These are phyloP conservation scores for Perodicticus potto DNA, from an alignment of 2,797 vertebrate species.

Conservation along the genomic window DNA sequence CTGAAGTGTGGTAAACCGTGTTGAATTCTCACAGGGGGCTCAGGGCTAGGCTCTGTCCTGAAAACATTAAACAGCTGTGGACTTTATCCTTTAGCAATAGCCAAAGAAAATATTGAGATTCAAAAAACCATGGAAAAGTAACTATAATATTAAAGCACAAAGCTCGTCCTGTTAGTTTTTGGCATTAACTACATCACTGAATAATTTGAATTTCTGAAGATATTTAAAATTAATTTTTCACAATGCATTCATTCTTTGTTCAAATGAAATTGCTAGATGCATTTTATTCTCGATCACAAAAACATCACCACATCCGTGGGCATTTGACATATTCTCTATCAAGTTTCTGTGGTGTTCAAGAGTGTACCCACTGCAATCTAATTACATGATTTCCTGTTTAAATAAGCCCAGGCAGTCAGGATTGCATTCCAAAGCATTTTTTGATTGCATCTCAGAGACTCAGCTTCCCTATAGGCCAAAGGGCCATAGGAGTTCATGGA, in stretches of 20 bases:
- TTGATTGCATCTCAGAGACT: conserved; percentile 26
- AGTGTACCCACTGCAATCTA: conserved; percentile 31
- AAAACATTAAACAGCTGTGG: not conserved
- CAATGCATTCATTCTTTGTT: not conserved
- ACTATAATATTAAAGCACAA: not conserved
- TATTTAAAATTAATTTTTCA: conserved; percentile 25
- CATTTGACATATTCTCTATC: not conserved
- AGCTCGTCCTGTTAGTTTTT: not conserved
- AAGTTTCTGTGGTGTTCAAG: conserved; percentile 1
- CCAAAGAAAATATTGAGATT: not conserved
- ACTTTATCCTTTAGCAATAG: not conserved
- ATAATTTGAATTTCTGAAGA: conserved; percentile 22
- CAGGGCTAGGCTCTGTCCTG: not conserved
- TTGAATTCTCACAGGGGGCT: not conserved
- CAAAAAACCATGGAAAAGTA: not conserved
- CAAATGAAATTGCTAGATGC: conserved; percentile 31
- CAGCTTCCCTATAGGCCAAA: not conserved
- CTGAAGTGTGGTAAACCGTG: not conserved
- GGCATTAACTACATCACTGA: conserved; percentile 2
- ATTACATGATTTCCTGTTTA: conserved; percentile 71
- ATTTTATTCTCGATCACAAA: not conserved
- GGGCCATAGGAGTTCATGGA: not conserved
- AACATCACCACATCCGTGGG: not conserved
- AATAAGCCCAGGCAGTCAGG: not conserved
- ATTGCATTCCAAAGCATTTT: conserved; percentile 46